Evolutionary conservation across 2,797 vertebrate species (phyloP).

Genomic region (Graptemys geographica): DNA sequence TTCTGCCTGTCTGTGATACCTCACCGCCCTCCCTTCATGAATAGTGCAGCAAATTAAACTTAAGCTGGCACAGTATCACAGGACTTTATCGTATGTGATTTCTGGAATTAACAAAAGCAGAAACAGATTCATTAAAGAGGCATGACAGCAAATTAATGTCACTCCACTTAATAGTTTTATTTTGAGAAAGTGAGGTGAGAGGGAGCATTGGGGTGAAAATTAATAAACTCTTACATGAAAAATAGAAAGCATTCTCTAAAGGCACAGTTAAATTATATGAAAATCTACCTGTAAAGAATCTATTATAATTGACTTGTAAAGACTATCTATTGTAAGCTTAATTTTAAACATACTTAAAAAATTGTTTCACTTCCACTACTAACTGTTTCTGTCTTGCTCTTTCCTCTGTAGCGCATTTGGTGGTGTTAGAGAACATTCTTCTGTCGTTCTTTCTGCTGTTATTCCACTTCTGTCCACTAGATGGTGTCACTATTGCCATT

Average conservation of each 20-base stretch:
- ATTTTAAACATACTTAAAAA: not conserved
- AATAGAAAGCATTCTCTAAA: fast-evolving
- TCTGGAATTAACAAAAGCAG: not conserved
- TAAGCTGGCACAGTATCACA: not conserved
- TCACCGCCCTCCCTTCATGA: no score
- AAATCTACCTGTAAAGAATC: fast-evolving
- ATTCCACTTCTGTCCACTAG: not conserved
- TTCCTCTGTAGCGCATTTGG: not conserved
- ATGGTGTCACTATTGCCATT: not conserved
- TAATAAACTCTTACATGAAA: not conserved
- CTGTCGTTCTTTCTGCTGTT: not conserved
- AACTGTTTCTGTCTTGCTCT: not conserved
- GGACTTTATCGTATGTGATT: not conserved
- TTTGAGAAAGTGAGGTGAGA: not conserved
- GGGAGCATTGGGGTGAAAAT: not conserved
- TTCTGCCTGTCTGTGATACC: not conserved
- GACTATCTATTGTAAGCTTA: not conserved
- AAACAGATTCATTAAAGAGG: not conserved
- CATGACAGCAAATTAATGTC: not conserved
- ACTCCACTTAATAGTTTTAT: not conserved
- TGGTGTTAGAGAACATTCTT: not conserved
- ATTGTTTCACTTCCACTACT: not conserved
- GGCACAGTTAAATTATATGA: not conserved
- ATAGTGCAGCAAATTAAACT: not conserved
- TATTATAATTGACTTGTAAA: not conserved